Evolutionary conservation across 2,113 vertebrate species (phyloP).

Genomic region (Ceyx margarethae): DNA sequence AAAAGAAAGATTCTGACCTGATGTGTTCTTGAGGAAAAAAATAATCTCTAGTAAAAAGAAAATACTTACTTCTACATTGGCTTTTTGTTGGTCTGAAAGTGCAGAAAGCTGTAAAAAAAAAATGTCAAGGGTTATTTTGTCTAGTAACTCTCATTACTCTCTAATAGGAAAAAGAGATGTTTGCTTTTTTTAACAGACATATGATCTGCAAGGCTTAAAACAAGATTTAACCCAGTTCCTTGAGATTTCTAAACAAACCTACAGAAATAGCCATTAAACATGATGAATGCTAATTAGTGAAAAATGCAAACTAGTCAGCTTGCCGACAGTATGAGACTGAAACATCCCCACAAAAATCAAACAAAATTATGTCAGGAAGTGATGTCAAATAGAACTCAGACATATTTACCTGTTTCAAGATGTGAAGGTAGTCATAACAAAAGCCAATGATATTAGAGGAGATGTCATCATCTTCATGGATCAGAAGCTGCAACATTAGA

Average conservation of each 20-base stretch:
- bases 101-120: constrained; percentile 81
- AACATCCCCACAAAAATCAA: neutral
- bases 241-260: neutral
- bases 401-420: constrained; percentile 90
- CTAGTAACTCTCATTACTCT: neutral
- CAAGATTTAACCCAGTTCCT: neutral
- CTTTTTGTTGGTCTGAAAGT: constrained; percentile 90
- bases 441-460: constrained; percentile 95
- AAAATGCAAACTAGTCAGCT: neutral
- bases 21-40: neutral
- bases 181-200: neutral
- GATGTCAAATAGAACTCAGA: neutral
- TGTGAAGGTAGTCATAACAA: constrained; percentile 98
- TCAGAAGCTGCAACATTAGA: constrained; percentile 89
- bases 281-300: neutral
- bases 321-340: neutral
- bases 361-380: neutral
- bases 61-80: constrained; percentile 87
- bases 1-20: neutral
- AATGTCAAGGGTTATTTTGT: neutral
- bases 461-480: constrained; percentile 96
- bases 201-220: neutral
- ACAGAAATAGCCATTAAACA: neutral
- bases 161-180: neutral
- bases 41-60: neutral